phyloP scores from a whole-genome alignment of 2,797 vertebrate genomes.

The Sebastiscus albofasciatus region DNA sequence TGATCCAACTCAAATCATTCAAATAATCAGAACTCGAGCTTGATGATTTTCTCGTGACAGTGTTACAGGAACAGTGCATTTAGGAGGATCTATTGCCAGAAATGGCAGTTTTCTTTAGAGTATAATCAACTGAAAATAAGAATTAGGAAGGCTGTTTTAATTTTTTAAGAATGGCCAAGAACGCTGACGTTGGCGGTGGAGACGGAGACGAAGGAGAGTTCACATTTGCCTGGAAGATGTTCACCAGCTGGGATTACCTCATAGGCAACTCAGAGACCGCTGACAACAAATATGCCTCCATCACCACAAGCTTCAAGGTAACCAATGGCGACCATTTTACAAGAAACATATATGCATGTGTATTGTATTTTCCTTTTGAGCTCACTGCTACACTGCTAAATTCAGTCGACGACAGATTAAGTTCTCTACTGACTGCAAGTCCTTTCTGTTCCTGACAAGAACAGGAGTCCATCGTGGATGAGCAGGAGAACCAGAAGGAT shows the following conservation, averaged over 20 bases:
- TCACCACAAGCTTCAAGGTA: slow-evolving; percentile 99
- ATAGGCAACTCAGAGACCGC: slow-evolving; percentile 97
- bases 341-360: background rate
- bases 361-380: background rate
- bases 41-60: too few species aligned
- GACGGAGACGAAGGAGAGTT: slow-evolving; percentile 92
- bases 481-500: slow-evolving; percentile 98
- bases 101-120: too few species aligned
- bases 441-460: slow-evolving; percentile 17
- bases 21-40: too few species aligned
- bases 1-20: too few species aligned
- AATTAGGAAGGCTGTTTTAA: background rate
- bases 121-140: too few species aligned
- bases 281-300: slow-evolving; percentile 96
- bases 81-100: too few species aligned
- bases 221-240: slow-evolving; percentile 98
- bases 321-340: background rate
- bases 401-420: background rate
- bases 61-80: too few species aligned
- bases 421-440: background rate
- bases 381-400: background rate
- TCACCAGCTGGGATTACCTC: slow-evolving; percentile 99
- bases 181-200: slow-evolving; percentile 90
- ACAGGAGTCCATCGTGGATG: slow-evolving; percentile 98
- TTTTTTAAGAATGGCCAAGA: slow-evolving; percentile 92